phyloP scores from a whole-genome alignment of 2,888 invertebrate species.

The Petrophora chlorosata region DNA sequence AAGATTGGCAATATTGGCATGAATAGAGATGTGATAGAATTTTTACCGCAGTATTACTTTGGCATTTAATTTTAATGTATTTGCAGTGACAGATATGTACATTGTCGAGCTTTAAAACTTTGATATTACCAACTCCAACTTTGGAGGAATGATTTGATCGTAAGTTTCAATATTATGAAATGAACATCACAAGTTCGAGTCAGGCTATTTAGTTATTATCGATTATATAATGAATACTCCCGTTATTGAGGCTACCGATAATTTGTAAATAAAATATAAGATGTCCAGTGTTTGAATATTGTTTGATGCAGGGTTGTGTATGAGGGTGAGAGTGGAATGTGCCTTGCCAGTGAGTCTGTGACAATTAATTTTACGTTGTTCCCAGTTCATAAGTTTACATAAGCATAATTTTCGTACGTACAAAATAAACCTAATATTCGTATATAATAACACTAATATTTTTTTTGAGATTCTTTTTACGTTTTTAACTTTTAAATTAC shows the following conservation, averaged over 20 bases:
- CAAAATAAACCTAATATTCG: constrained; percentile 28
- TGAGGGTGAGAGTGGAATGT: constrained; percentile 38
- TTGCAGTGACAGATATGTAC: constrained; percentile 21
- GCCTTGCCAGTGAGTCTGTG: constrained; percentile 63
- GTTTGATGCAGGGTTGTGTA: constrained; percentile 31
- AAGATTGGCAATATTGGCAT: constrained; percentile 44
- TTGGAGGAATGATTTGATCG: background rate
- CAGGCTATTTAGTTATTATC: constrained; percentile 18
- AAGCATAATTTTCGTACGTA: constrained; percentile 40
- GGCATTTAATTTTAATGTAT: constrained; percentile 62
- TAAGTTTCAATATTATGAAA: background rate
- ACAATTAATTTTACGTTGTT: constrained; percentile 37
- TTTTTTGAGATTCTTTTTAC: constrained; percentile 24
- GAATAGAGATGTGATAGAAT: constrained; percentile 44
- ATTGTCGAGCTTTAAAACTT: constrained; percentile 35
- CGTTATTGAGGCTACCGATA: constrained; percentile 40
- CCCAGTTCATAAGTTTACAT: constrained; percentile 38
- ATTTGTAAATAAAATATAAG: constrained; percentile 35
- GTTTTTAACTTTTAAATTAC: constrained; percentile 3
- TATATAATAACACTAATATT: constrained; percentile 5
- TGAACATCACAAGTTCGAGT: background rate
- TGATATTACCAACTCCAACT: constrained; percentile 20
- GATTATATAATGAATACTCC: constrained; percentile 22
- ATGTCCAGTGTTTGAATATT: constrained; percentile 24
- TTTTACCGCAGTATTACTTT: constrained; percentile 69